Percentiles rank a stretch among this genome's conserved stretches.
Evolutionary conservation across 2,888 invertebrate species (phyloP).

Genomic region (Torymus texanus): DNA sequence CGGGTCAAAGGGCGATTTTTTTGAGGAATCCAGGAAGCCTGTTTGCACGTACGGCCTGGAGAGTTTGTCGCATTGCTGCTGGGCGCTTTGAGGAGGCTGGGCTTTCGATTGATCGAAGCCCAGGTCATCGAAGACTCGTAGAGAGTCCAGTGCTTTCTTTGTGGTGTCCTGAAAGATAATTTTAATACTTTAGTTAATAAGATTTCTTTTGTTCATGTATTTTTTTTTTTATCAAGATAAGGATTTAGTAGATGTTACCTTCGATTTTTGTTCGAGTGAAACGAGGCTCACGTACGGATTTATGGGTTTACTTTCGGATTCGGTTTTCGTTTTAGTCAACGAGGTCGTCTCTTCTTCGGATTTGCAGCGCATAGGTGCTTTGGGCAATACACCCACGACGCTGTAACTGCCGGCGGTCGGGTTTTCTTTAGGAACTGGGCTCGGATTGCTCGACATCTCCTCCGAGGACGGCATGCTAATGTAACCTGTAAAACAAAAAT

Average conservation of each 20-base stretch:
- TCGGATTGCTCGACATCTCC: conserved; percentile 69
- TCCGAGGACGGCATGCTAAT: conserved; percentile 71
- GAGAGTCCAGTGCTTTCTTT: conserved; percentile 52
- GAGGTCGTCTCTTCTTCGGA: conserved; percentile 60
- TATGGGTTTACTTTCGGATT: conserved; percentile 60
- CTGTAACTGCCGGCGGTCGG: conserved; percentile 64
- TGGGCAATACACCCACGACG: conserved; percentile 66
- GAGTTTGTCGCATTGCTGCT: conserved; percentile 53
- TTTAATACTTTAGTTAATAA: not conserved
- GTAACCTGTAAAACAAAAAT: conserved; percentile 60
- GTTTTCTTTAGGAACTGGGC: conserved; percentile 67
- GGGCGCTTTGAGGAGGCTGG: conserved; percentile 47
- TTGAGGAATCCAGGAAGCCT: conserved; percentile 64
- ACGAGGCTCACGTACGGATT: conserved; percentile 67
- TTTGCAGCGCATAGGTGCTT: conserved; percentile 57
- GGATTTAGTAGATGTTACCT: conserved; percentile 20
- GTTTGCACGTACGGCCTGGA: conserved; percentile 68
- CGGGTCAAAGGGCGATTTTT: conserved; percentile 51
- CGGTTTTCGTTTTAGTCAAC: conserved; percentile 57
- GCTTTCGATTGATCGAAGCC: conserved; percentile 61
- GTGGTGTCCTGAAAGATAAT: conserved; percentile 57
- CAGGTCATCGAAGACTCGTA: conserved; percentile 63
- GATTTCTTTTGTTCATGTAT: not conserved
- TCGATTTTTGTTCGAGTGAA: conserved; percentile 64
- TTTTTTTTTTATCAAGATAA: not conserved